Evolutionary conservation across 2,113 vertebrate genomes (phyloP).

Genomic region (Eublepharis macularius): DNA sequence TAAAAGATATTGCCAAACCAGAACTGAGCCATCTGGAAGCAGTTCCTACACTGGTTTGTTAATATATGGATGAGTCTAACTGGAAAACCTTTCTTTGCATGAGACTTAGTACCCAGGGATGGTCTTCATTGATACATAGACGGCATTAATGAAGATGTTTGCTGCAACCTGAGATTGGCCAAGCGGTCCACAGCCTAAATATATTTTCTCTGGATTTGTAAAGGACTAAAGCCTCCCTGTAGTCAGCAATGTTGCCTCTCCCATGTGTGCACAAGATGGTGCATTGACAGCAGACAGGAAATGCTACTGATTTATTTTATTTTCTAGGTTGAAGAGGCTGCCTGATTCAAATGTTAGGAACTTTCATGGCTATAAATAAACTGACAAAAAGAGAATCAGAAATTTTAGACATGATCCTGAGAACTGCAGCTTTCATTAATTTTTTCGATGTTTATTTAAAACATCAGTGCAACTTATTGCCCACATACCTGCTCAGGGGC

Average conservation of each 20-base stretch:
- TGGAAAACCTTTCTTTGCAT: neutral
- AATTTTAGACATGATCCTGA: neutral
- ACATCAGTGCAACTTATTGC: neutral
- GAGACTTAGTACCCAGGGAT: neutral
- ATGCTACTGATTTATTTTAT: neutral
- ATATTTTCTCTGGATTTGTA: neutral
- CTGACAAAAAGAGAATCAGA: neutral
- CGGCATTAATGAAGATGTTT: neutral
- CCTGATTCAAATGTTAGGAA: neutral
- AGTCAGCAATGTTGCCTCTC: neutral
- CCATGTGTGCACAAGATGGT: neutral
- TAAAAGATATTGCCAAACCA: neutral
- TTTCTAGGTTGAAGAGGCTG: neutral
- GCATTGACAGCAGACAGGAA: neutral
- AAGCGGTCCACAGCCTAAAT: neutral
- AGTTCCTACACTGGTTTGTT: neutral
- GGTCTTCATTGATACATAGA: neutral
- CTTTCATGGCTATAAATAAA: neutral
- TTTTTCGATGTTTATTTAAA: neutral
- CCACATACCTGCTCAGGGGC: neutral
- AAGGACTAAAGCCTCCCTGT: neutral
- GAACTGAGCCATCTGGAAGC: neutral
- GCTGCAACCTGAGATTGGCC: neutral
- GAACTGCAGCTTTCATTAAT: neutral
- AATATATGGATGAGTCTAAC: neutral